Base-by-base conservation (phyloP, 2,113 vertebrate species). In the Osmerus mordax region DNA sequence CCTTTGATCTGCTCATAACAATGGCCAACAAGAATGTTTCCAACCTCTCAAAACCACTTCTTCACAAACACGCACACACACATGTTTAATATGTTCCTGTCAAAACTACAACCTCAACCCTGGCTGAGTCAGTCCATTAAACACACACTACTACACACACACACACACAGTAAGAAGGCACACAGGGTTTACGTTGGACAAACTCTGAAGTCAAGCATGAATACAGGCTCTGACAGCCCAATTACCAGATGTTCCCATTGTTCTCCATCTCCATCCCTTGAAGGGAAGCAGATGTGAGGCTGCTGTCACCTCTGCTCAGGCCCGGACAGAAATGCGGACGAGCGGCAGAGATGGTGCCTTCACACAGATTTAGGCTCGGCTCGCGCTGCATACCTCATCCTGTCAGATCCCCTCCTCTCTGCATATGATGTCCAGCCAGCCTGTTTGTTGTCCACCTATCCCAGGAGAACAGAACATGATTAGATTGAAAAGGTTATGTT, bases 201-300 rank as follows among this genome's bases (percentile, higher is more conserved):
- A 52, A 71, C 80, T 88, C 80, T 82, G 82, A 84, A 84, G 84
- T 84, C 84, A 84, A 79, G 80, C 85, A 81, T 89, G 83, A 89
- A 88, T 80, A 86, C 79, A 76, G 75, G 83, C 74, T 74, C 80
- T 89, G 89, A 90, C 88, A 85, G 84, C 73, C 83, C 82, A 88
- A 90, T 91, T 89, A 89, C 85, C 87, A 86, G 84, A 89, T 83
- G 73, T 76, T 77, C 69, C 69, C 67, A 75, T 70, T 65, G 68
- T 76, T 81, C 83, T 83, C 82, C 83, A 78, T 79, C 77, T 60
- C 53, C 80, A 69, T 79, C 84, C 81, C 82, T 28, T 80, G 81
- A 88, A 71, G 83, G 79, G 72, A 86, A 84, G 74, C 86, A 85
- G 82, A 81, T 80, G 84, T 86, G 83, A 88, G 84, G 81, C 72